phyloP scores from a whole-genome alignment of 2,888 invertebrate genomes.

The Deilephila porcellus region DNA sequence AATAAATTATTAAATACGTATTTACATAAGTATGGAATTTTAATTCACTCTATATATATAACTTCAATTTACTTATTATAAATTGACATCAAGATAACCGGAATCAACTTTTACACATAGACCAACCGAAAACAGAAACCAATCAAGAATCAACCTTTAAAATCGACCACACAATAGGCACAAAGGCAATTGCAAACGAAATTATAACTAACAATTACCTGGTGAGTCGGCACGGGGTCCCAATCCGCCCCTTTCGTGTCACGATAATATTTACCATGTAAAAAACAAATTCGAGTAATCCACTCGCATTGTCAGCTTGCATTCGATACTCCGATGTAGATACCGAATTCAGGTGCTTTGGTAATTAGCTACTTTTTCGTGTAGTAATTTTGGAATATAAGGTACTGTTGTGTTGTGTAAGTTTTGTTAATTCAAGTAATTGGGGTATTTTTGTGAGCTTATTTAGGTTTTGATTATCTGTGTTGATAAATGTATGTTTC shows the following conservation, averaged over 20 bases:
- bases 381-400: constrained; percentile 20
- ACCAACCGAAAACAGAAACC: background rate
- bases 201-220: background rate
- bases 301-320: constrained; percentile 68
- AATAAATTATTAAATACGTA: no score
- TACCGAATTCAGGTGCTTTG: constrained; percentile 16
- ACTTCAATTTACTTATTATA: background rate
- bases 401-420: background rate
- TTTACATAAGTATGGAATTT: no score
- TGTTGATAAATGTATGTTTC: no score
- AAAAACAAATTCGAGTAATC: constrained; percentile 49
- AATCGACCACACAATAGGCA: constrained; percentile 4
- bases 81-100: no score
- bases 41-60: background rate
- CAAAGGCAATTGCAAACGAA: constrained; percentile 7
- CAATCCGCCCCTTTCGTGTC: constrained; percentile 56
- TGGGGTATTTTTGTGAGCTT: no score
- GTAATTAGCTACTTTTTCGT: constrained; percentile 15
- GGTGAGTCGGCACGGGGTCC: background rate
- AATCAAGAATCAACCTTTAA: background rate
- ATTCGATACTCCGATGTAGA: constrained; percentile 30
- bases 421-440: no score
- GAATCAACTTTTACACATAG: no score
- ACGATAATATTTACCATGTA: constrained; percentile 48
- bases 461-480: no score